These are phyloP conservation scores for Chrysomallon squamiferum DNA, from an alignment of 1,140 invertebrate genomes.

Conservation along the genomic window DNA sequence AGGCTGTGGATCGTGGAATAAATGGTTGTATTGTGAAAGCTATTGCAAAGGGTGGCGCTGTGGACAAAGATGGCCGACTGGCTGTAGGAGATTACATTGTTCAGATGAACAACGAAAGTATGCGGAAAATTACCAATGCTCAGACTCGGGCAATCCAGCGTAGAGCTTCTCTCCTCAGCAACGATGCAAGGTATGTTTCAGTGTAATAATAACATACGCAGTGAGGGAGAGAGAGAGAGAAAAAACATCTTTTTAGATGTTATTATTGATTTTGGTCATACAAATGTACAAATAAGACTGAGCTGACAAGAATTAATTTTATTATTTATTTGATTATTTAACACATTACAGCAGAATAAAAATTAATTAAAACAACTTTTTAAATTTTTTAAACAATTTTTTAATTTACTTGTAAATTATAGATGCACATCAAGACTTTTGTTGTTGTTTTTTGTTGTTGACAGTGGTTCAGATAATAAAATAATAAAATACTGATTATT, in stretches of 20 bases:
- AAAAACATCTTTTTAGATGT: neutral
- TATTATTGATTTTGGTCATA: neutral
- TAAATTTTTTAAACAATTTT: too few relatives aligned
- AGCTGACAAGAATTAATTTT: too few relatives aligned
- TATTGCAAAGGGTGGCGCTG: constrained; percentile 67
- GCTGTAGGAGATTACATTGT: constrained; percentile 67
- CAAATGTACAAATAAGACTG: too few relatives aligned
- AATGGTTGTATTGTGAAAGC: constrained; percentile 73
- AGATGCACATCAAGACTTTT: too few relatives aligned
- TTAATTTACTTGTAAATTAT: too few relatives aligned
- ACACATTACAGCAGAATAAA: too few relatives aligned
- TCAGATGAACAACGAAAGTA: constrained; percentile 72
- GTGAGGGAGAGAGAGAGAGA: neutral
- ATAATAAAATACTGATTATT: too few relatives aligned
- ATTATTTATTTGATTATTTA: too few relatives aligned
- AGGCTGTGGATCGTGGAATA: constrained; percentile 69
- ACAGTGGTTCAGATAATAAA: too few relatives aligned
- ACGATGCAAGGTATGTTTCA: constrained; percentile 9
- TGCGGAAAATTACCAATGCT: constrained; percentile 70
- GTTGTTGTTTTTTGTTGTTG: too few relatives aligned
- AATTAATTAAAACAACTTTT: too few relatives aligned
- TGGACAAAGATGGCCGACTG: constrained; percentile 68
- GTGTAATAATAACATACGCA: too few relatives aligned
- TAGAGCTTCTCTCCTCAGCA: constrained; percentile 69
- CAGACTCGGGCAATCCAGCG: constrained; percentile 73